These are phyloP conservation scores for Cygnus atratus DNA, from an alignment of 2,113 vertebrate species.

Conservation along the genomic window DNA sequence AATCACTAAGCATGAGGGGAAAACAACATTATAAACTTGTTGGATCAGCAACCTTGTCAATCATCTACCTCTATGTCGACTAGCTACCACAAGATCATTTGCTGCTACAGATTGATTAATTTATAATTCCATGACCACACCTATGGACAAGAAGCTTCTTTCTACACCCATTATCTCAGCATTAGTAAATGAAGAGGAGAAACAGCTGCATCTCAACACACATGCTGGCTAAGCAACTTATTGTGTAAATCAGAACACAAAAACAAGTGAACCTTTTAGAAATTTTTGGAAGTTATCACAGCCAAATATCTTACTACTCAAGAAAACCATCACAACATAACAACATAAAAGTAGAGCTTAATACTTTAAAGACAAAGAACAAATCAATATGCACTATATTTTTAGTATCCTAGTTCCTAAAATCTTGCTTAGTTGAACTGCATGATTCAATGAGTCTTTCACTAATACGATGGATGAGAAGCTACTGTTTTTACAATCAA, in stretches of 20 bases:
- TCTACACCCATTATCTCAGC: not conserved
- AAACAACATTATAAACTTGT: not conserved
- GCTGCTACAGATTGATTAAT: not conserved
- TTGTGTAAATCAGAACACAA: not conserved
- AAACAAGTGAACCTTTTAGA: not conserved
- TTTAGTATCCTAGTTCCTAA: not conserved
- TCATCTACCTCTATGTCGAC: not conserved
- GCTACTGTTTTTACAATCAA: not conserved
- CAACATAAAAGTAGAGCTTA: not conserved
- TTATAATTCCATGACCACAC: not conserved
- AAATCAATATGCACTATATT: not conserved
- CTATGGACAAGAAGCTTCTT: not conserved
- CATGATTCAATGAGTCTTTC: not conserved
- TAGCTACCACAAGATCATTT: not conserved
- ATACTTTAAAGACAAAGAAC: not conserved
- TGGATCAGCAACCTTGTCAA: not conserved
- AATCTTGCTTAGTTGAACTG: not conserved
- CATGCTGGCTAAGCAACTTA: not conserved
- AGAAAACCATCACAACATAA: not conserved
- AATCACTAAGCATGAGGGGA: not conserved
- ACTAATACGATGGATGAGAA: rapidly evolving
- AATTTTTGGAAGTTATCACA: not conserved
- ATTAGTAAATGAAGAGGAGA: not conserved
- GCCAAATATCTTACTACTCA: not conserved
- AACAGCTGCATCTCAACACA: not conserved